These are phyloP conservation scores for Coregonus suidteri DNA, from an alignment of 2,797 vertebrate species.

Conservation along the genomic window DNA sequence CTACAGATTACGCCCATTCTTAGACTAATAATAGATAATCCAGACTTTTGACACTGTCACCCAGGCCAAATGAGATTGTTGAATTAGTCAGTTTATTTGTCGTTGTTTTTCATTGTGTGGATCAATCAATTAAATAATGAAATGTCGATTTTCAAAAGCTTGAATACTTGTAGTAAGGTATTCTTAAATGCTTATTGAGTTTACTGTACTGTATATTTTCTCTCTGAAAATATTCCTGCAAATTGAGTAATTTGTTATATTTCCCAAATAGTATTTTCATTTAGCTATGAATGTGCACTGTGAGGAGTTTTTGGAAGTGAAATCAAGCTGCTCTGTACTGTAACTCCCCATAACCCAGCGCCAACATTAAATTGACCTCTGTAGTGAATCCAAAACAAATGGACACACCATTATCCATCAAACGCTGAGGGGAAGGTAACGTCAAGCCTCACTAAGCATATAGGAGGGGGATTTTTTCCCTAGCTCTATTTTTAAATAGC, in stretches of 20 bases:
- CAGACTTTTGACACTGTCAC: constrained; percentile 41
- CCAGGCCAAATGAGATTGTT: not conserved
- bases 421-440: not conserved
- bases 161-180: not conserved
- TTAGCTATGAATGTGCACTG: not conserved
- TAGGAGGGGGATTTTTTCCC: constrained; percentile 18
- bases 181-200: not conserved
- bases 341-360: not conserved
- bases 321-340: not conserved
- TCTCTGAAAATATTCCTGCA: too few species aligned
- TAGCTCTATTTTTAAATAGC: constrained; percentile 3
- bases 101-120: not conserved
- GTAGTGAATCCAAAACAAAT: constrained; percentile 6
- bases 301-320: not conserved
- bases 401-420: constrained; percentile 2
- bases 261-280: not conserved
- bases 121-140: not conserved
- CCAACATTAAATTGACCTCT: constrained; percentile 9
- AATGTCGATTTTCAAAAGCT: not conserved
- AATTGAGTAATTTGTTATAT: not conserved
- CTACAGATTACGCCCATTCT: not conserved
- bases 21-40: constrained; percentile 11
- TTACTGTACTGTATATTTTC: not conserved
- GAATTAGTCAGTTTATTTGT: not conserved
- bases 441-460: constrained; percentile 13